Evolutionary conservation across 2,888 invertebrate genomes (phyloP).

Genomic region (Drosophila fulvimacula): DNA sequence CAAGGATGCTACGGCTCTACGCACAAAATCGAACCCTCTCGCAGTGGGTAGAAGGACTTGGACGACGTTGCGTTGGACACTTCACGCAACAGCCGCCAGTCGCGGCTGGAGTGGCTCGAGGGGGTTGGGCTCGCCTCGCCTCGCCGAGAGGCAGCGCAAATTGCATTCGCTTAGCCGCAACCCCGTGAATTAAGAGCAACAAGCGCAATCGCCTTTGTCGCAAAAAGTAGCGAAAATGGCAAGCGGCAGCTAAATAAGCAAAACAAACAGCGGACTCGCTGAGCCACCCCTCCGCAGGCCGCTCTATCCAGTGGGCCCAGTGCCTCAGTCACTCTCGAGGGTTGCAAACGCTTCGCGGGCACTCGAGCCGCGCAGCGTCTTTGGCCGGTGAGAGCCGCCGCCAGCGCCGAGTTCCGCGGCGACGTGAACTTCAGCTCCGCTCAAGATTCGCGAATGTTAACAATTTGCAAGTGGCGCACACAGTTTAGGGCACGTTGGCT

Average conservation of each 20-base stretch:
- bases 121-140: not conserved
- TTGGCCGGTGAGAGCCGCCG: constrained; percentile 13
- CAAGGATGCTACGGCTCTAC: constrained; percentile 43
- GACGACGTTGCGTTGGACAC: constrained; percentile 47
- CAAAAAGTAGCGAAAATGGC: constrained; percentile 65
- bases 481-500: constrained; percentile 59
- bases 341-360: constrained; percentile 65
- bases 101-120: constrained; percentile 24
- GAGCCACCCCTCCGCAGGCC: not conserved
- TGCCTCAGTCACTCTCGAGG: constrained; percentile 19
- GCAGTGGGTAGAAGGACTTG: constrained; percentile 43
- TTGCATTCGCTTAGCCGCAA: constrained; percentile 78
- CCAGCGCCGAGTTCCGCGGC: constrained; percentile 1
- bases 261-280: constrained; percentile 66
- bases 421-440: constrained; percentile 12
- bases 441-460: constrained; percentile 64
- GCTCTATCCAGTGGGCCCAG: too few relatives aligned
- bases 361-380: constrained; percentile 50
- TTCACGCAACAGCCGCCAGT: constrained; percentile 49
- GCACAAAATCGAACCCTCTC: constrained; percentile 64
- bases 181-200: constrained; percentile 73
- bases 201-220: constrained; percentile 53
- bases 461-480: constrained; percentile 69
- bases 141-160: constrained; percentile 60
- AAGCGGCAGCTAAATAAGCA: constrained; percentile 72